phyloP scores from a whole-genome alignment of 2,113 vertebrate genomes.

The Nycticryphes semicollaris region DNA sequence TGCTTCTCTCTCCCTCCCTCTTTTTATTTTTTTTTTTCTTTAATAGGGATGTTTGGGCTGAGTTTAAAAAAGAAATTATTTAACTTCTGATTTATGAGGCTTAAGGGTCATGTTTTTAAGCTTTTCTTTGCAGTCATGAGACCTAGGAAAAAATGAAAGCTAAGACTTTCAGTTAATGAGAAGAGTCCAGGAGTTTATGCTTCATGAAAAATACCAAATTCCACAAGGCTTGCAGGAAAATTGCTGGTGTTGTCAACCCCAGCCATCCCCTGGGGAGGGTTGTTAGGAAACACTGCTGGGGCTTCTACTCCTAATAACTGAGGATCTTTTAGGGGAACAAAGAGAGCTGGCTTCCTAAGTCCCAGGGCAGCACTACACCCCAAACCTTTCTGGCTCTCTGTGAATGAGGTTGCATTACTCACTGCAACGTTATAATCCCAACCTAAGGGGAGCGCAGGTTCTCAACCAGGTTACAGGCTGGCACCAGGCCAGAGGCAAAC shows the following conservation, averaged over 20 bases:
- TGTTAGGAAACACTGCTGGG: neutral
- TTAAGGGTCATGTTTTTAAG: conserved; percentile 42
- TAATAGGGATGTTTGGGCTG: conserved; percentile 5
- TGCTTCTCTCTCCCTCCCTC: neutral
- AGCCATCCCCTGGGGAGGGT: neutral
- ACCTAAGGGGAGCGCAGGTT: neutral
- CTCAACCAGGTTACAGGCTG: neutral
- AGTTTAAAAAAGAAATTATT: conserved; percentile 43
- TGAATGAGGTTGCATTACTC: neutral
- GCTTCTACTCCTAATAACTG: neutral
- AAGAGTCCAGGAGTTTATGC: neutral
- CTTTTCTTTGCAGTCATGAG: conserved; percentile 23
- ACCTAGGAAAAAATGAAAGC: conserved; percentile 44
- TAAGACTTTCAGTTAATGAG: conserved; percentile 30
- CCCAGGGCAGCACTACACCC: neutral
- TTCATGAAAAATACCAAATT: conserved; percentile 30
- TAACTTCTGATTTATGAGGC: conserved; percentile 56
- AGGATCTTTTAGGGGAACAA: neutral
- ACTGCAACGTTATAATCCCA: neutral
- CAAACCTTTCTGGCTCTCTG: neutral
- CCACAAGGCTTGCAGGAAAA: conserved; percentile 29
- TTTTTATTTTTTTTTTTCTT: neutral
- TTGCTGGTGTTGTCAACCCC: neutral
- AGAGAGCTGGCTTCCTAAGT: neutral
- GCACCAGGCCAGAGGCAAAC: neutral